Conservation (phyloP, 2,113 vertebrate species). For the Sphaerodactylus townsendi region DNA sequence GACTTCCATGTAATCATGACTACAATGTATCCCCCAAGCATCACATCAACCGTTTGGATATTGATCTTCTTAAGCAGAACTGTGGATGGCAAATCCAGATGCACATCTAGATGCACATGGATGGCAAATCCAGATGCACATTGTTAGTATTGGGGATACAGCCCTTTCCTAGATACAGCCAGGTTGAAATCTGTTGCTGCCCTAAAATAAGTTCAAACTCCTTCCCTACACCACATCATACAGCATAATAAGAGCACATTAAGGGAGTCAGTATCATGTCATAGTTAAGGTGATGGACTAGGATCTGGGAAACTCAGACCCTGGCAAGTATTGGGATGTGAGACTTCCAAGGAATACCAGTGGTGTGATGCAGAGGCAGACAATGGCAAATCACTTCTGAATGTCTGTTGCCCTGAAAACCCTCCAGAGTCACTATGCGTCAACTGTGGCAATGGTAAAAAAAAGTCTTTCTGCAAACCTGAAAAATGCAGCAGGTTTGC, state of each 20-base stretch:
- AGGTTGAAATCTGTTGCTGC: background rate
- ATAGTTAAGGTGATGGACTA: too few species aligned
- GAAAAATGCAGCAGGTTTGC: too few species aligned
- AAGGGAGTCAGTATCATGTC: too few species aligned
- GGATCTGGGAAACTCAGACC: too few species aligned
- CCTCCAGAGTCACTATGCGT: too few species aligned
- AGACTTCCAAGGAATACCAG: too few species aligned
- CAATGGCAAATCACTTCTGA: too few species aligned
- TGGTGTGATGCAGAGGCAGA: too few species aligned
- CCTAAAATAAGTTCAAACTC: background rate
- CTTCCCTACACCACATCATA: background rate
- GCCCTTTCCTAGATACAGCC: background rate
- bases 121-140: background rate
- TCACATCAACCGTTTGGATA: background rate
- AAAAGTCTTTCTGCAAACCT: too few species aligned
- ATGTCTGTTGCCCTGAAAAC: too few species aligned
- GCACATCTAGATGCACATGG: background rate
- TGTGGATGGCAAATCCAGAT: background rate
- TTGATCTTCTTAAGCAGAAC: background rate
- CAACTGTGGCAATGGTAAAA: too few species aligned
- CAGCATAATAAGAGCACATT: background rate
- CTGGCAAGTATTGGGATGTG: too few species aligned
- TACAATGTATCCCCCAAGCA: background rate
- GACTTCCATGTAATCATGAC: background rate
- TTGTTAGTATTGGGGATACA: background rate